Percentiles rank a stretch among this genome's conserved stretches.
phyloP scores from a whole-genome alignment of 2,113 vertebrate genomes.

The Lophotis ruficrista region DNA sequence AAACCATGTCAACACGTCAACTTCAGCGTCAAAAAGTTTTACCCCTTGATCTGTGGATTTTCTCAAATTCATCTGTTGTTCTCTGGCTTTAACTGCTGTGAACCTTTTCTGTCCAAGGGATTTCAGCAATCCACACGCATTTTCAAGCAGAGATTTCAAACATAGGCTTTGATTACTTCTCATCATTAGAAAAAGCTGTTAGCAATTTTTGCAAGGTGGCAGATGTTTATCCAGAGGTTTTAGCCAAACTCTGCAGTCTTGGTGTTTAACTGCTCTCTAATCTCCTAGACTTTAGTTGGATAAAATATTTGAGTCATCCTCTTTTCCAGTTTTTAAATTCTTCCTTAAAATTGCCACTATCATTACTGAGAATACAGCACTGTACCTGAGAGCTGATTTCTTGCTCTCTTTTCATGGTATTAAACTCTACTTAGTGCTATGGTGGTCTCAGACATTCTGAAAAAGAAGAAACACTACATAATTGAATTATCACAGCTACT shows the following conservation, averaged over 20 bases:
- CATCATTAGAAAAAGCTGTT: background rate
- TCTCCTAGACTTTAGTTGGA: background rate
- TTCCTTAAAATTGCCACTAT: background rate
- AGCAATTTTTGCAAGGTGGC: background rate
- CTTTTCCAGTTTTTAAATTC: background rate
- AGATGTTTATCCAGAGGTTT: background rate
- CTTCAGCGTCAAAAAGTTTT: background rate
- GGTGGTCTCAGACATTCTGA: background rate
- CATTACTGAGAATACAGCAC: background rate
- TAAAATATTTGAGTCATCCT: background rate
- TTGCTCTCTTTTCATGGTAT: background rate
- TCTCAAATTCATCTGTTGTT: background rate
- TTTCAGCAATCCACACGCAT: background rate
- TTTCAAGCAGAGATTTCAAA: background rate
- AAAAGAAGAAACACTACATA: background rate
- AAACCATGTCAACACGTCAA: background rate
- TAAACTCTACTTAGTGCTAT: background rate
- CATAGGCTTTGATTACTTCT: background rate
- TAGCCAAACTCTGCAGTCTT: background rate
- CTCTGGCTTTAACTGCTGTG: background rate
- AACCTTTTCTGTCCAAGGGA: background rate
- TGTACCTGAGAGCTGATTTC: background rate
- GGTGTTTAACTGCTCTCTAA: background rate
- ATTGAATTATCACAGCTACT: background rate
- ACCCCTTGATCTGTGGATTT: background rate